phyloP scores from a whole-genome alignment of 2,113 vertebrate species.

The Sclerurus mexicanus region DNA sequence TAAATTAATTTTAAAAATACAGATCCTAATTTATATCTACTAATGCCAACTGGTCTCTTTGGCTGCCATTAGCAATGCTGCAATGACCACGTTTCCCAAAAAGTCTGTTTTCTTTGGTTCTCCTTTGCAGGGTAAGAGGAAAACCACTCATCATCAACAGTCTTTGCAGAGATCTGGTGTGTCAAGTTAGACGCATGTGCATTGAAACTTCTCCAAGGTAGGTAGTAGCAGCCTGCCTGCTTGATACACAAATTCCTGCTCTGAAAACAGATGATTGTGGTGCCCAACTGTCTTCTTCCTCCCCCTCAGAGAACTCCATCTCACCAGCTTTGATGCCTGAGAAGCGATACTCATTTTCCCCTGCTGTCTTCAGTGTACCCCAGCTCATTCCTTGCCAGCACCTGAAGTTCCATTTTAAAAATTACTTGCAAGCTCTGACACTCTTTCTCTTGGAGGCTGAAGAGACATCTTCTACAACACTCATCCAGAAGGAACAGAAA shows the following conservation, averaged over 20 bases:
- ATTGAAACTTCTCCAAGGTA: neutral
- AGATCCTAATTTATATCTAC: neutral
- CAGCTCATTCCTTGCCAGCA: neutral
- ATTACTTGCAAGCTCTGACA: neutral
- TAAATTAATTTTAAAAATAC: neutral
- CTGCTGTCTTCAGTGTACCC: neutral
- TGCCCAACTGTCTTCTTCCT: neutral
- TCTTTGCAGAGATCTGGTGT: neutral
- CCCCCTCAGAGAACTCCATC: neutral
- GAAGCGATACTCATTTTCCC: neutral
- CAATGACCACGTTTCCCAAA: neutral
- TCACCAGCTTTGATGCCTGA: neutral
- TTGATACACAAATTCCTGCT: neutral
- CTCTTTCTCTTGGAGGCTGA: neutral
- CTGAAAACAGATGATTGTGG: neutral
- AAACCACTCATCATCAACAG: neutral
- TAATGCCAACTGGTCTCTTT: neutral
- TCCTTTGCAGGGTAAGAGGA: neutral
- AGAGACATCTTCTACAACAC: neutral
- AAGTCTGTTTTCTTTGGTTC: neutral
- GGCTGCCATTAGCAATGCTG: neutral
- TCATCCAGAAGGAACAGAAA: neutral
- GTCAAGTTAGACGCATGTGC: neutral
- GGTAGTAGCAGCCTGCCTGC: neutral
- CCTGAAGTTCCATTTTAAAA: neutral